Base-by-base conservation (phyloP, 1,140 invertebrate species). In the Trichonephila clavata region DNA sequence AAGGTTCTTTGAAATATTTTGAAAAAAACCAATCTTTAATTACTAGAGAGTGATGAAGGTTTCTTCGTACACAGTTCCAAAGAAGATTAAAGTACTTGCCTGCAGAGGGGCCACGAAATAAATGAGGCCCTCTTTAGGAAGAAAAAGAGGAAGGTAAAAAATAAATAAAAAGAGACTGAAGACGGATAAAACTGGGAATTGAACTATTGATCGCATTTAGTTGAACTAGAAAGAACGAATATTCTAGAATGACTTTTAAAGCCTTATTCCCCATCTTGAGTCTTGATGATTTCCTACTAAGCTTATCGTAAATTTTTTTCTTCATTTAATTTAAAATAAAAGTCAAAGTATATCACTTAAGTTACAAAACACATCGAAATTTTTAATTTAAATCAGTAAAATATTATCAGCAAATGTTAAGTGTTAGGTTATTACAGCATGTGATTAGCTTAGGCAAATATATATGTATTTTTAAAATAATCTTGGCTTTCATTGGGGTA, bases 151-250 rank as follows among this genome's bases (percentile, higher is more conserved):
- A 20, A 83, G 50, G 32, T 43, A 81, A 50, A 83, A 83, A 59
- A 84, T 8, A 84, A 84, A 3, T 1, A 59, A 32, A 80, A 43
- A 39, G 27, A 27, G 7, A 80, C 71, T 27, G 50, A 84, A 59
- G 83, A 57, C 57, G 57, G 32, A 84, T 59, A 84, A 84, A 60
- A 60, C 83, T 16, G 27, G 57, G 32, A 84, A 84, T 59, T 59
- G 83, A 59, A 84, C 83, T 84, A 84, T 84, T 84, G 83, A 84
- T 84, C 83, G 43, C 57, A 18, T 84, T 84, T 32, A 84, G 83
- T 84, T 84, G 50, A 60, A 84, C 57, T 50, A 18, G 81, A 50
- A 10, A 59, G 43, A 59, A 14, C n/a, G 57, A 84, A 84, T 59
- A 84, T 84, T 84, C 32, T 13, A 27, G 57, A 59, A 32, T 32